Evolutionary conservation across 2,113 vertebrate species (phyloP), one percentile per base, ranked within the genome.

Genomic region (Anolis carolinensis): DNA sequence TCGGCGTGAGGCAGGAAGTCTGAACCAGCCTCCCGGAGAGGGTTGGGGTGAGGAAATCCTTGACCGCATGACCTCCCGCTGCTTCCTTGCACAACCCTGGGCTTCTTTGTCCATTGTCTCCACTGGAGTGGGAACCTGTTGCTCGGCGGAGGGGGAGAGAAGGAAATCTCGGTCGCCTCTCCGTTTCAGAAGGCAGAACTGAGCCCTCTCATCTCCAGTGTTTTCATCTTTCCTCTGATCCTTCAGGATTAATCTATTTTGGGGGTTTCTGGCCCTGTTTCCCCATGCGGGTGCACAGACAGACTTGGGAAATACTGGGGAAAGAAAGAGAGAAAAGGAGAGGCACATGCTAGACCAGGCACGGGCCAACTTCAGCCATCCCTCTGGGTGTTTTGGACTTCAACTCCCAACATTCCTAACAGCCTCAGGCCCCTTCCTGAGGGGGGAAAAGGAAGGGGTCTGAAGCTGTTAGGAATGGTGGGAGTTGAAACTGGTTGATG

Each of bases 41-140:
- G 90, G 91, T 86, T 73, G 81, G 90, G 89, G 77, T 87, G 90
- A 70, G 85, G 92, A 93, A 91, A 92, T 89, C 89, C 90, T 88
- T 92, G 91, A 93, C 92, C 82, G 86, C 79, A 48, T 36, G 25
- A 25, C 59, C 8, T 18, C 30, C 44, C 21, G 14, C 21, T 10
- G n/a, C 50, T 63, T 74, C 34, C 82, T 75, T 55, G 70, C 52
- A 83, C 50, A 10, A 7, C 10, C 13, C 73, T 87, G 34, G 3
- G 71, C 82, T 80, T 87, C 80, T 90, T 91, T 92, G 90, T 90
- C 89, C 89, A 88, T 86, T 84, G 88, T 71, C 44, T 44, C 39
- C 39, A 44, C 39, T 62, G 84, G 90, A 72, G 90, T 92, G 89
- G 83, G 82, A 85, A 89, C 92, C 87, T 83, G 73, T 44, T 44